Conservation (phyloP, 1,140 invertebrate genomes). For the Philopotamus ludificatus region DNA sequence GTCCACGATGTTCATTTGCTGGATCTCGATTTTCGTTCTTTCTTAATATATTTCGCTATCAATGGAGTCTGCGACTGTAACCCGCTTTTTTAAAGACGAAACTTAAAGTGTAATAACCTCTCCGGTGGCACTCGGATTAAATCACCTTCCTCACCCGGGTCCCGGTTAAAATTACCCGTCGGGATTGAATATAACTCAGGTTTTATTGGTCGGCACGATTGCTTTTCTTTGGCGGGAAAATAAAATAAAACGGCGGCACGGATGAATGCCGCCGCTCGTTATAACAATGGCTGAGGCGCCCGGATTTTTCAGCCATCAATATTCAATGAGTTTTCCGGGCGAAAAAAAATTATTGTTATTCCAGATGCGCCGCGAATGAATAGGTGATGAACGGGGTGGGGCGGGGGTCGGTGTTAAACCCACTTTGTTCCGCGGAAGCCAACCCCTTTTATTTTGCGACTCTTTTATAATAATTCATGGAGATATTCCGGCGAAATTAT, state of each 20-base stretch:
- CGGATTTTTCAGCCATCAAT: slow-evolving; percentile 4
- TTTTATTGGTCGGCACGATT: slow-evolving; percentile 2
- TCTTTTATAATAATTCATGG: background rate
- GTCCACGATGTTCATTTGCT: too few relatives aligned
- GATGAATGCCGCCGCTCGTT: background rate
- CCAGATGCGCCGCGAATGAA: background rate
- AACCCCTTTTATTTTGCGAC: background rate
- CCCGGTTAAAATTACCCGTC: background rate
- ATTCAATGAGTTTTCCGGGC: slow-evolving; percentile 11
- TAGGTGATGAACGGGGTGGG: too few relatives aligned
- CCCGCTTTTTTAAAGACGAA: too few relatives aligned
- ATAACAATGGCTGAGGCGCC: background rate
- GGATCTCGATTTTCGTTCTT: too few relatives aligned
- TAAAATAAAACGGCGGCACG: background rate
- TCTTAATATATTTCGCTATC: too few relatives aligned
- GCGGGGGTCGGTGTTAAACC: background rate
- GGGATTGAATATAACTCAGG: slow-evolving; percentile 1
- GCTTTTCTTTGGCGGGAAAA: slow-evolving; percentile 6
- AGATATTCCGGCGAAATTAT: background rate
- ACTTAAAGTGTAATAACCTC: too few relatives aligned
- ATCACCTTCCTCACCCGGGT: background rate
- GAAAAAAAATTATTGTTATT: slow-evolving; percentile 8
- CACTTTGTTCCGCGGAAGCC: background rate
- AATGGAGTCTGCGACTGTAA: too few relatives aligned
- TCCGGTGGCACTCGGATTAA: slow-evolving; percentile 5